Evolutionary conservation across 1,140 invertebrate species (phyloP).

Genomic region (Diorhabda elongata): DNA sequence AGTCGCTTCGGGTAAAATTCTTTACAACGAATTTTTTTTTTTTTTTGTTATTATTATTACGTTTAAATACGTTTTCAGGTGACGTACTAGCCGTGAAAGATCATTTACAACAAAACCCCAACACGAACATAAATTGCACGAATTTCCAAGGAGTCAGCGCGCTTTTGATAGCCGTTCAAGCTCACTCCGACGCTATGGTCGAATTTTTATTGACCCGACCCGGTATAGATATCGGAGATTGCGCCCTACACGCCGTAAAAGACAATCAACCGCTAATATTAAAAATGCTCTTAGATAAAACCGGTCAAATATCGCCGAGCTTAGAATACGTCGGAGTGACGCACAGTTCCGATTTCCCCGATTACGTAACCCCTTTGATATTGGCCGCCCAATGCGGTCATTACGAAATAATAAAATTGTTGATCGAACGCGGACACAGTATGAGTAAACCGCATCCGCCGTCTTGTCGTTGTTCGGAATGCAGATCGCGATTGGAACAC

Average conservation of each 20-base stretch:
- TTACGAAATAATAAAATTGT: conserved; percentile 63
- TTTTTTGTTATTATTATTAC: not conserved
- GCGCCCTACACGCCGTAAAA: conserved; percentile 53
- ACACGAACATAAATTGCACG: conserved; percentile 51
- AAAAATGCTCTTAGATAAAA: conserved; percentile 50
- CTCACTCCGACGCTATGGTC: conserved; percentile 51
- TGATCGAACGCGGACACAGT: conserved; percentile 56
- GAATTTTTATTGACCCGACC: conserved; percentile 51
- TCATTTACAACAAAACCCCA: conserved; percentile 44
- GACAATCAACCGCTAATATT: conserved; percentile 51
- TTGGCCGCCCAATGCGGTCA: conserved; percentile 68
- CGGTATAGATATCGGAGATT: conserved; percentile 54
- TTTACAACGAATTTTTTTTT: not conserved
- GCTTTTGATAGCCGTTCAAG: conserved; percentile 53
- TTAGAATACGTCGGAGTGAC: conserved; percentile 52
- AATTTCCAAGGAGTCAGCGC: conserved; percentile 56
- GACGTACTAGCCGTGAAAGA: conserved; percentile 45
- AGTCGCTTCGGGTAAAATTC: conserved; percentile 39
- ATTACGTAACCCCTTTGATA: conserved; percentile 67
- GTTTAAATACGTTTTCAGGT: conserved; percentile 23
- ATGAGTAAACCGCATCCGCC: conserved; percentile 58
- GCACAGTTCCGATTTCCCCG: conserved; percentile 59
- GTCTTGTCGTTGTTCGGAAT: conserved; percentile 56
- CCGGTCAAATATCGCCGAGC: conserved; percentile 47
- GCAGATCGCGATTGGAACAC: conserved; percentile 47